Base-by-base conservation (phyloP, 92 coral and sea anemone species). In the Scolanthus callimorphus region DNA sequence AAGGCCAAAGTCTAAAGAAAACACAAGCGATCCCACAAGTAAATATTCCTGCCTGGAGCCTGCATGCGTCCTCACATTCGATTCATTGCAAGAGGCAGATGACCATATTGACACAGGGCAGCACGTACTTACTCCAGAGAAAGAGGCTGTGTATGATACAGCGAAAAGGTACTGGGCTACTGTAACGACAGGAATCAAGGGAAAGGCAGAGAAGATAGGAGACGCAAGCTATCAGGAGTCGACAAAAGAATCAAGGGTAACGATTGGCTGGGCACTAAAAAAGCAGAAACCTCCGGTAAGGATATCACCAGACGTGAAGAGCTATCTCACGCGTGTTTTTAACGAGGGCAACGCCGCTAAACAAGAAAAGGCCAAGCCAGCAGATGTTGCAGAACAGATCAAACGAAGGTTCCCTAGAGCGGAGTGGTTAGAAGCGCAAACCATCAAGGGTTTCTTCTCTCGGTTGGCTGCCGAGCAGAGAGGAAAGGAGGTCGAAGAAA, bases 51-150 rank as follows among this genome's bases (percentile, higher is more conserved):
- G 78, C 25, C 45, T 50, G 17, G 72, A 69, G 59, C 71, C 76
- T 27, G 64, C 76, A 8, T 77, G 77, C 34, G 49, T 61, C 12
- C 13, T 26, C 30, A 77, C 71, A 26, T 77, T 77, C 46, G 29
- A 29, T 10, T 29, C 83, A 24, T 31, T 58, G 22, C 46, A 77
- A 44, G 76, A 68, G 28, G 83, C 83, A 4, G 76, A 77, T 38
- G 76, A 67, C 20, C 76, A 77, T 31, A 59, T 51, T 51, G 70
- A 76, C 58, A 39, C 63, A 4, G 69, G 82, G 2, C 60, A 28
- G 12, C 75, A 76, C 28, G 45, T 64, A 27, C 46, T 63, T 53
- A 25, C 19, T n/a, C 69, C 38, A 4, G 69, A 75, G 55, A 55
- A 56, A 8, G 81, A 74, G 59, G 13, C 48, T 34, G 11, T 53